Evolutionary conservation across 1,140 invertebrate species (phyloP).

Genomic region (Drosophila sp.): DNA sequence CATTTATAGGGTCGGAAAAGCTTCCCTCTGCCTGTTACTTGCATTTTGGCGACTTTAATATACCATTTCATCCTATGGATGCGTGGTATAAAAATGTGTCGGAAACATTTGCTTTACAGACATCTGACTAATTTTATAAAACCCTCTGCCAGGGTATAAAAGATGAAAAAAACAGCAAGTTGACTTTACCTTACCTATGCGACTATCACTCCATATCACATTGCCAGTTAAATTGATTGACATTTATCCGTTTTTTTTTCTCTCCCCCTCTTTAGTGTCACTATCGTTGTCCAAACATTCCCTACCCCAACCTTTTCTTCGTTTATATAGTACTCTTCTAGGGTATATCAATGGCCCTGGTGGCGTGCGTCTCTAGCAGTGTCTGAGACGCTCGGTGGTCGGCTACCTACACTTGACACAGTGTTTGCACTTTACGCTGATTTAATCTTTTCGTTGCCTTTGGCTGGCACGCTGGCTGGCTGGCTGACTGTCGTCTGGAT

Average conservation of each 20-base stretch:
- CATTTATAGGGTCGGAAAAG: no score
- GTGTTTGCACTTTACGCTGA: constrained; percentile 77
- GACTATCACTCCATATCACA: constrained; percentile 64
- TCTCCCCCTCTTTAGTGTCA: background rate
- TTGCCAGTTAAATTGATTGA: constrained; percentile 74
- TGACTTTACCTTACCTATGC: constrained; percentile 11
- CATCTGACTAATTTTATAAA: no score
- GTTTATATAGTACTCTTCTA: constrained; percentile 7
- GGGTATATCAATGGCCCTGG: constrained; percentile 54
- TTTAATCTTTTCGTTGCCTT: constrained; percentile 70
- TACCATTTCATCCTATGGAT: no score
- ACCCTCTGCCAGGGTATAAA: background rate
- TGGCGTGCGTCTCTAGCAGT: constrained; percentile 50
- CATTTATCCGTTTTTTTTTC: constrained; percentile 68
- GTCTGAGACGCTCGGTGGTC: constrained; percentile 30
- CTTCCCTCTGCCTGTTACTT: no score
- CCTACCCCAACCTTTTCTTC: background rate
- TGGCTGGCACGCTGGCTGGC: constrained; percentile 8
- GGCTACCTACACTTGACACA: constrained; percentile 69
- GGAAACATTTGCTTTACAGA: no score
- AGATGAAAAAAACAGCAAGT: background rate
- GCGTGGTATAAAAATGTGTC: no score
- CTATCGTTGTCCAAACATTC: constrained; percentile 24
- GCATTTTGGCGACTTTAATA: no score
- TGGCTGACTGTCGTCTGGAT: constrained; percentile 37